phyloP scores from a whole-genome alignment of 2,888 invertebrate species.

The Eristalis tenax region DNA sequence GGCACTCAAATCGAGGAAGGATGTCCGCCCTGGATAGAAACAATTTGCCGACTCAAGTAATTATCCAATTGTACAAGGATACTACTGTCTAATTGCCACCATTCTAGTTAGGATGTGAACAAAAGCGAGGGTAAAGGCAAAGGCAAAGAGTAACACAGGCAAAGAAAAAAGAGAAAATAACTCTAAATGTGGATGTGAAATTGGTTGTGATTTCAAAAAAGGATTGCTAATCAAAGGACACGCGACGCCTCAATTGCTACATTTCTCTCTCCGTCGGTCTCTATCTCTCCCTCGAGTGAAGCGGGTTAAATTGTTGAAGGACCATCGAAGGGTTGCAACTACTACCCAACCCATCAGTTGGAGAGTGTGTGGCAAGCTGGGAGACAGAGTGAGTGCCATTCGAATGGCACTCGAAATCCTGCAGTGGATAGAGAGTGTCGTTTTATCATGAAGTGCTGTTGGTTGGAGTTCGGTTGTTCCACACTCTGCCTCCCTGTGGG shows the following conservation, averaged over 20 bases:
- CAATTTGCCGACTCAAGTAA: constrained; percentile 68
- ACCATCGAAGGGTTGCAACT: constrained; percentile 34
- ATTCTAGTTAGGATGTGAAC: constrained; percentile 22
- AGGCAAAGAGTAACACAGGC: background rate
- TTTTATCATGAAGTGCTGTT: constrained; percentile 39
- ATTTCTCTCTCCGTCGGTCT: background rate
- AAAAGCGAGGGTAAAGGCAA: constrained; percentile 17
- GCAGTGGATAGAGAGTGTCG: constrained; percentile 37
- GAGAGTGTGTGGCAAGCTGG: background rate
- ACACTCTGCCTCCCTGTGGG: background rate
- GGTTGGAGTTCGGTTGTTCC: background rate
- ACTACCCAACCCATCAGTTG: background rate
- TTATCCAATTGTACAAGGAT: constrained; percentile 69
- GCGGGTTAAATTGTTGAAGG: constrained; percentile 43
- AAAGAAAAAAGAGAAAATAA: background rate
- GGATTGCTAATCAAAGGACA: constrained; percentile 70
- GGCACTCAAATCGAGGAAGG: constrained; percentile 43
- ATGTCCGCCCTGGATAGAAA: constrained; percentile 51
- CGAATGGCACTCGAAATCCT: constrained; percentile 26
- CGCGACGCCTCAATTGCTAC: constrained; percentile 53
- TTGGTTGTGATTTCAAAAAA: constrained; percentile 67
- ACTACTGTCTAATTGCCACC: constrained; percentile 66
- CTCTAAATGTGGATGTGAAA: constrained; percentile 51
- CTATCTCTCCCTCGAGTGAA: constrained; percentile 5
- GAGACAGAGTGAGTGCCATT: constrained; percentile 8